Evolutionary conservation across 2,797 vertebrate genomes (phyloP), one percentile per base, ranked within the genome.

Genomic region (Lophura swinhoii): DNA sequence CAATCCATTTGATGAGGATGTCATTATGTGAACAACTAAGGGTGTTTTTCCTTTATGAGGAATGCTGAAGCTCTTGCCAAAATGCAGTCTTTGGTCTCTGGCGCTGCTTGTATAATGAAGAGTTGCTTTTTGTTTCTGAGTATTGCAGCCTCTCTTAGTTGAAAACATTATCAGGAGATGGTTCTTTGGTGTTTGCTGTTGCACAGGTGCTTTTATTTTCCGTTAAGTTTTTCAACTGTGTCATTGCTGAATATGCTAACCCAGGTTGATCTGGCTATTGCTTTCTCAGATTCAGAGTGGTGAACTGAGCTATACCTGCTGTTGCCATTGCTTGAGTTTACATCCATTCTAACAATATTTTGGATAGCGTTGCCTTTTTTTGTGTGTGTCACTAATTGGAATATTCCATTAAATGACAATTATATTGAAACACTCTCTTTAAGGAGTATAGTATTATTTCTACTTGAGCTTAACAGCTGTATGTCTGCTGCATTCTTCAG

Each of bases 1-100:
- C 55, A 75, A 17, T 72, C 74, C 2, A 41, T 93, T 90, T 63
- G n/a, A 48, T 81, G 66, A 84, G 67, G 64, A 56, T 51, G 49
- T 72, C 73, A 55, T 80, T 77, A 56, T 48, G 37, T 35, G 31
- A 90, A 91, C 92, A 88, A 78, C 14, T n/a, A 58, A 43, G 28
- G 75, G 31, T 13, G 11, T 31, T 81, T 80, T 87, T 77, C 17
- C 60, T 86, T 91, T 75, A 48, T 56, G 51, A 56, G 35, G 31
- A 72, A 84, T 11, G 8, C 59, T 59, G 83, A 77, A 35, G n/a
- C 63, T 81, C 5, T 82, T 81, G 85, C 70, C 95, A 89, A 93
- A 68, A 72, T 39, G 17, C 87, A 84, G 55, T 39, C 91, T 93
- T 80, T 2, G 2, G 37, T 78, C 13, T 2, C 76, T 78, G 33